Percentiles rank a stretch among this genome's conserved stretches.
Conservation (phyloP, 1,140 invertebrate species). For the Nasonia vitripennis region DNA sequence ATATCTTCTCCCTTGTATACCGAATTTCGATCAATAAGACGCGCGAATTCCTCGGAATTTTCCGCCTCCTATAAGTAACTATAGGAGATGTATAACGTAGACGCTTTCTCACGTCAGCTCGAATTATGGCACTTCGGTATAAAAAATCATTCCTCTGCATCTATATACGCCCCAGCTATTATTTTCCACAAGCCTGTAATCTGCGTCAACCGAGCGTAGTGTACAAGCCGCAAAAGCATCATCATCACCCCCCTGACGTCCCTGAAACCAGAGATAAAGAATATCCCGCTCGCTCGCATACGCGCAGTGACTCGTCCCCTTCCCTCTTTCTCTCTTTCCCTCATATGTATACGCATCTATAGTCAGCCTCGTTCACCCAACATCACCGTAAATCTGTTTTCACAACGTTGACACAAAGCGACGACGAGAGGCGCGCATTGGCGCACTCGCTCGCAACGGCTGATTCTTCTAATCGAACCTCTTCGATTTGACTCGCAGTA, state of each 20-base stretch:
- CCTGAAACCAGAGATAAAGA: background rate
- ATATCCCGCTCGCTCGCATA: background rate
- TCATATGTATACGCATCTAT: background rate
- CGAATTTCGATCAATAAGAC: no score
- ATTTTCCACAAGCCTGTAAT: background rate
- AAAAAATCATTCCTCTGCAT: no score
- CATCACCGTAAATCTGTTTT: background rate
- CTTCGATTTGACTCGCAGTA: slow-evolving; percentile 76
- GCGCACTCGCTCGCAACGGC: background rate
- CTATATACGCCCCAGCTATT: background rate
- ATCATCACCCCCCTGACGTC: background rate
- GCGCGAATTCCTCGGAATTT: no score
- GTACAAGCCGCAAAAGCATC: background rate
- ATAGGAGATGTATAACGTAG: no score
- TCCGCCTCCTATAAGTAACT: no score
- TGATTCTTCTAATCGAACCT: background rate
- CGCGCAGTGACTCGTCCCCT: no score
- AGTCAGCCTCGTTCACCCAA: background rate
- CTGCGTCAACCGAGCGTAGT: background rate
- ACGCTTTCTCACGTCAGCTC: background rate
- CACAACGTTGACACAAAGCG: background rate
- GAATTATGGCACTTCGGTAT: no score
- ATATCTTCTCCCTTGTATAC: no score
- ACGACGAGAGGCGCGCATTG: background rate
- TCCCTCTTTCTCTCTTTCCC: background rate